Conservation (phyloP, 2,888 invertebrate species). For the Chrysolina haemoptera region DNA sequence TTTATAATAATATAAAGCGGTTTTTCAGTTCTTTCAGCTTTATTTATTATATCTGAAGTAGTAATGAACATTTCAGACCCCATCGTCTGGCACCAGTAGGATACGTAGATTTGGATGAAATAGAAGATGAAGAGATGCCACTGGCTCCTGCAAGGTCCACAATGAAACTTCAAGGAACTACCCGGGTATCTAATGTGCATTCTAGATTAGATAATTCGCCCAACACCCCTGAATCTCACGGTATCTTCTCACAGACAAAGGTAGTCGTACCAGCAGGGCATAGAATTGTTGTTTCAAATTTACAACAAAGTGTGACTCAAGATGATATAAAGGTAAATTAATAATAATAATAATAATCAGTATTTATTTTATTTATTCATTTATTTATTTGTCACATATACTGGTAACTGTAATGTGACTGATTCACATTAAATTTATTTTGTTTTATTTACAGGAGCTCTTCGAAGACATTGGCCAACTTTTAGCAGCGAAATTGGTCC, state of each 20-base stretch:
- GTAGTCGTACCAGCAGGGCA: constrained; percentile 76
- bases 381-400: no score
- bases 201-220: constrained; percentile 71
- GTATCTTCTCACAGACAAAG: constrained; percentile 64
- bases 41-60: constrained; percentile 17
- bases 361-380: no score
- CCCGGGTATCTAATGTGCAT: constrained; percentile 63
- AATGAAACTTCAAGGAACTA: constrained; percentile 60
- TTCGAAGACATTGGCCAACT: constrained; percentile 95
- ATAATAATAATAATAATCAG: neutral
- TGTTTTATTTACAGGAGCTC: constrained; percentile 78
- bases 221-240: constrained; percentile 62
- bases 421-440: neutral
- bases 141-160: constrained; percentile 48
- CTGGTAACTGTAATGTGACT: no score
- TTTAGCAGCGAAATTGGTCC: constrained; percentile 85
- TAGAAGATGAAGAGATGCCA: constrained; percentile 65
- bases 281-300: constrained; percentile 91
- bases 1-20: no score
- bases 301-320: constrained; percentile 88
- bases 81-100: constrained; percentile 45
- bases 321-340: constrained; percentile 88
- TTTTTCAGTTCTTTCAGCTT: no score
- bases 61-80: constrained; percentile 29
- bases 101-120: constrained; percentile 65